These are phyloP conservation scores for Andrena fulva DNA, from an alignment of 2,888 invertebrate species.

Conservation along the genomic window DNA sequence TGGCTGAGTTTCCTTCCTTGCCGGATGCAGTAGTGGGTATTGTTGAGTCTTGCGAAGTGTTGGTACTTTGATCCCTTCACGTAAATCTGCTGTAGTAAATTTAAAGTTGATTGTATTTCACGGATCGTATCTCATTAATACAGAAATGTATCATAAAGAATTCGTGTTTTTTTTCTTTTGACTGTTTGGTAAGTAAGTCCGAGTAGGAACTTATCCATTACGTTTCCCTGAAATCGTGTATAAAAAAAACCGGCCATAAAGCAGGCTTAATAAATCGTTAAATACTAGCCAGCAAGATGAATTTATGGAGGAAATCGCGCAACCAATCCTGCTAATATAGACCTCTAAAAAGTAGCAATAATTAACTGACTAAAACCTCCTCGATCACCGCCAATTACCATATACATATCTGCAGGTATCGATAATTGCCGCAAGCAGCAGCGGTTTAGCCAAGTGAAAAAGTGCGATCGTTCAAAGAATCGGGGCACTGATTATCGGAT, in stretches of 20 bases:
- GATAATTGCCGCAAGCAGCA: too few relatives aligned
- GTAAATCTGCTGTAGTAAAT: too few relatives aligned
- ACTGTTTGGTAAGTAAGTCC: neutral
- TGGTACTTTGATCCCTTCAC: neutral
- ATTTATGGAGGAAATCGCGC: neutral
- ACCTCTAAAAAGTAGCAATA: neutral
- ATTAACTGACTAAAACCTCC: neutral
- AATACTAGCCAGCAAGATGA: neutral
- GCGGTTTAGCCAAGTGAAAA: too few relatives aligned
- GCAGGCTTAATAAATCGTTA: neutral
- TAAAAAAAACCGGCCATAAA: neutral
- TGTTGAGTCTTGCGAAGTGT: neutral
- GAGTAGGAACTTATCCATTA: neutral
- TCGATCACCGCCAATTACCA: neutral
- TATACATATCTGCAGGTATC: neutral
- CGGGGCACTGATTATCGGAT: too few relatives aligned
- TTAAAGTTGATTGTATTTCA: too few relatives aligned
- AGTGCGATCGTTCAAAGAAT: too few relatives aligned
- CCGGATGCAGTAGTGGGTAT: neutral
- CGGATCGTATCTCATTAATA: too few relatives aligned
- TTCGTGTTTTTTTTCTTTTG: too few relatives aligned
- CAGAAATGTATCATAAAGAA: too few relatives aligned
- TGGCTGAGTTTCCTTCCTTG: neutral
- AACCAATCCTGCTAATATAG: neutral
- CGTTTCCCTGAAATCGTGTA: neutral